Percentiles rank a stretch among this genome's conserved stretches.
Evolutionary conservation across 2,113 vertebrate species (phyloP).

Genomic region (Atrichornis clamosus): DNA sequence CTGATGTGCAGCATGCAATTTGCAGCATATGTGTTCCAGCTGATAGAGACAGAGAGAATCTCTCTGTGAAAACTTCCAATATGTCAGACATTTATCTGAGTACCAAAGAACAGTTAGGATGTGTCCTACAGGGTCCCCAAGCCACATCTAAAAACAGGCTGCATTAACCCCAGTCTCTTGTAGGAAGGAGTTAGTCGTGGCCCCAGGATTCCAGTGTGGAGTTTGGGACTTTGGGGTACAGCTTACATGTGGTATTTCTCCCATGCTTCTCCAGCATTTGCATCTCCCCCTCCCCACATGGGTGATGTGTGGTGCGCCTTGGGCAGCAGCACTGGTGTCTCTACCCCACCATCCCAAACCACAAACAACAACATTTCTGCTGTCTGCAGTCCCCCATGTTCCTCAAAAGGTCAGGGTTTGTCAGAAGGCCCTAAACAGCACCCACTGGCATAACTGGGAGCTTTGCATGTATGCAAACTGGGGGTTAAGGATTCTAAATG

Average conservation of each 20-base stretch:
- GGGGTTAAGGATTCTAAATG: background rate
- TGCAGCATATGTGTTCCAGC: background rate
- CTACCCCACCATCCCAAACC: background rate
- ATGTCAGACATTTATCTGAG: background rate
- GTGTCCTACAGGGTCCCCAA: background rate
- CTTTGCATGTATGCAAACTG: background rate
- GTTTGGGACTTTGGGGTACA: background rate
- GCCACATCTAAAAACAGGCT: background rate
- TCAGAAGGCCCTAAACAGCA: background rate
- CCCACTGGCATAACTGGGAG: background rate
- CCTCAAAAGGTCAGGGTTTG: background rate
- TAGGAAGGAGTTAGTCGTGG: background rate
- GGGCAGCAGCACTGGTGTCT: background rate
- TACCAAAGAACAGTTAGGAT: background rate
- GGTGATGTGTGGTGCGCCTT: background rate
- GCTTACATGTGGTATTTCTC: background rate
- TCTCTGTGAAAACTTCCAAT: background rate
- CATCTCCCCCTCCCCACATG: accelerated
- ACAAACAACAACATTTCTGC: background rate
- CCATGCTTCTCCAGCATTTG: background rate
- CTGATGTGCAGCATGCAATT: background rate
- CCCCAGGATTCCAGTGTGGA: background rate
- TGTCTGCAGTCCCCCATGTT: background rate
- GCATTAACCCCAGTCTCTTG: background rate
- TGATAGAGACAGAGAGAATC: background rate